Evolutionary conservation across 2,888 invertebrate genomes (phyloP), one percentile per base, ranked within the genome.

Genomic region (Esperia sulphurella): DNA sequence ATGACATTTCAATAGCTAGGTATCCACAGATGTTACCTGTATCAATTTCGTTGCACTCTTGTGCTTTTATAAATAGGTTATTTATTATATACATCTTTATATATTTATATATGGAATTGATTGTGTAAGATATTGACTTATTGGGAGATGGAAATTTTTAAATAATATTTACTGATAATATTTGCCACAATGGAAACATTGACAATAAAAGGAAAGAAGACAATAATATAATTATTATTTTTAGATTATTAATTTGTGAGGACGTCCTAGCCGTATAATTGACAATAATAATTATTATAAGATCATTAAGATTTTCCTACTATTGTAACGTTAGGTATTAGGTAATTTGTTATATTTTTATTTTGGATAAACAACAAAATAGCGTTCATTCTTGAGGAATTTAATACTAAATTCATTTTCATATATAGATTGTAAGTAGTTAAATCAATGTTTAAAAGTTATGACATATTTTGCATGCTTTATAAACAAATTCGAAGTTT

Each of bases 171-270:
- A 50, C 30, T 31, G 14, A 13, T 29, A 46, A 41, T 30, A 45
- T 10, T 28, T 50, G 56, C 50, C 53, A 61, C 50, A 59, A 56
- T 66, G 57, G 58, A 65, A 75, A 68, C 55, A 55, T 63, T 68
- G 76, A 80, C 75, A 77, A 75, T 78, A 75, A 75, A 54, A 55
- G 54, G 51, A 54, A 52, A 38, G 13, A 43, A 52, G 52, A 51
- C 46, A 52, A 57, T 51, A 51, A 46, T 52, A 5, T 49, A 49
- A 53, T 53, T 48, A 59, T 56, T 45, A 51, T 54, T 52, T 55
- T 53, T 55, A 55, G 52, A 59, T 53, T 49, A 55, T 55, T 56
- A 49, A 47, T 49, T 58, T 51, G 43, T 50, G 49, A 40, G 41
- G 54, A 60, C 56, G 57, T 59, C 64, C 63, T 67, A 65, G 62